phyloP scores from a whole-genome alignment of 2,888 invertebrate genomes.

The Monopis laevigella region DNA sequence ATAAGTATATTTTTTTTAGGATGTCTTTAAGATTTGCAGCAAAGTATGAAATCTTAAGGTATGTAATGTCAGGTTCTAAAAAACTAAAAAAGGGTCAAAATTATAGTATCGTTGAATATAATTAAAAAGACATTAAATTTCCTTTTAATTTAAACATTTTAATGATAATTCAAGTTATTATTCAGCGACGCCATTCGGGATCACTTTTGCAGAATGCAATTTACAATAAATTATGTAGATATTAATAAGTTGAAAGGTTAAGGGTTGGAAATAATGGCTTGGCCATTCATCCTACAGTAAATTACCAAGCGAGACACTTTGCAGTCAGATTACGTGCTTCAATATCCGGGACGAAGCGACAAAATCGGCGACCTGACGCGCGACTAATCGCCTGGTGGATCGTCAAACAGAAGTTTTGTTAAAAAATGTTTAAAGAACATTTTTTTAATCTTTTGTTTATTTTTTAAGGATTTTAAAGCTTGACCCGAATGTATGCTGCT shows the following conservation, averaged over 20 bases:
- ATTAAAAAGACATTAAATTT: slow-evolving; percentile 9
- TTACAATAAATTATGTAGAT: slow-evolving; percentile 67
- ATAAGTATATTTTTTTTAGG: no score
- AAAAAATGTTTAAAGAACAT: slow-evolving; percentile 33
- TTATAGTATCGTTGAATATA: not conserved
- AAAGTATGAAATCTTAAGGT: no score
- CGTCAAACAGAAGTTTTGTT: slow-evolving; percentile 23
- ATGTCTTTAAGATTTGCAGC: no score
- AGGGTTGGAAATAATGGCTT: slow-evolving; percentile 60
- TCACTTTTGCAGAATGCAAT: slow-evolving; percentile 57
- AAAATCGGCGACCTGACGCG: slow-evolving; percentile 20
- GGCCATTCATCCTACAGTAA: slow-evolving; percentile 63
- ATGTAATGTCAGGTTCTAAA: no score
- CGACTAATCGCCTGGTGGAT: slow-evolving; percentile 21
- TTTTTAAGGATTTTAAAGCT: no score
- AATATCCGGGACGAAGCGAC: slow-evolving; percentile 52
- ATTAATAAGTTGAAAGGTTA: slow-evolving; percentile 64
- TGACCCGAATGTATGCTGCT: no score
- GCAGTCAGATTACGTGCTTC: slow-evolving; percentile 64
- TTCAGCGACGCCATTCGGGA: slow-evolving; percentile 35
- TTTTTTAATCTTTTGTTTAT: slow-evolving; percentile 25
- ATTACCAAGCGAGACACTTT: slow-evolving; percentile 60
- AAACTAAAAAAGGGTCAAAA: no score
- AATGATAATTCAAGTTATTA: slow-evolving; percentile 19
- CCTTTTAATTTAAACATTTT: slow-evolving; percentile 7